Percentiles rank a stretch among this genome's conserved stretches.
Conservation (phyloP, 2,797 vertebrate genomes). For the Myotis pilosus region DNA sequence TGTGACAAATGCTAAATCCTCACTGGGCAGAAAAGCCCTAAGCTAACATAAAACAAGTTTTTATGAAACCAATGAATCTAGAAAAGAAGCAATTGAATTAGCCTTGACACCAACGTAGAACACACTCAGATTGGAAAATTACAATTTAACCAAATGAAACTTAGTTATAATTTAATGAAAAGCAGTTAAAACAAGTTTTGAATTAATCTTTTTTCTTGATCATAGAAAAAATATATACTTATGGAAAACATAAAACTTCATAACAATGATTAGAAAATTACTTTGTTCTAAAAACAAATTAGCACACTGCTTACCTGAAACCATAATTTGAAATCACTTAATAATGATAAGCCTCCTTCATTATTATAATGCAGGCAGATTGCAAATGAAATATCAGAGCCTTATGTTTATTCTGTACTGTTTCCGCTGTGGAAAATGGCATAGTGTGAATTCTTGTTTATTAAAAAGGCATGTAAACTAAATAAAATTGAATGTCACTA, state of each 20-base stretch:
- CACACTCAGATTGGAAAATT: slow-evolving; percentile 77
- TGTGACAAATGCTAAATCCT: slow-evolving; percentile 75
- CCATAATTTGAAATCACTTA: slow-evolving; percentile 59
- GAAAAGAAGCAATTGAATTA: slow-evolving; percentile 75
- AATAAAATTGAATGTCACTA: slow-evolving; percentile 69
- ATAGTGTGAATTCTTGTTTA: slow-evolving; percentile 62
- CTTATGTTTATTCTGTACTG: slow-evolving; percentile 35
- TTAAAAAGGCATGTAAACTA: slow-evolving; percentile 53
- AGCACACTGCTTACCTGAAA: slow-evolving; percentile 70
- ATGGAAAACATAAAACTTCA: slow-evolving; percentile 48
- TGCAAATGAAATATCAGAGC: slow-evolving; percentile 62
- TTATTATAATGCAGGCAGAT: slow-evolving; percentile 26
- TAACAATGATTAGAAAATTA: slow-evolving; percentile 69
- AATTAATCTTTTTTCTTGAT: slow-evolving; percentile 73
- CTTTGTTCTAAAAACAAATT: slow-evolving; percentile 61
- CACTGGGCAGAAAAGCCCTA: slow-evolving; percentile 71
- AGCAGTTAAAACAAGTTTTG: slow-evolving; percentile 78
- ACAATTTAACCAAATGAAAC: slow-evolving; percentile 78
- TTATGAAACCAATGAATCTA: slow-evolving; percentile 76
- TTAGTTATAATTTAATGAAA: slow-evolving; percentile 79
- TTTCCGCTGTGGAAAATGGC: slow-evolving; percentile 56
- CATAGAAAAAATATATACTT: slow-evolving; percentile 67
- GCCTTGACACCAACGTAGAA: slow-evolving; percentile 75
- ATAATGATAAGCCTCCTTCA: slow-evolving; percentile 59
- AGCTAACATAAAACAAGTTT: slow-evolving; percentile 81